phyloP scores from a whole-genome alignment of 2,113 vertebrate species.

The Perccottus glenii region DNA sequence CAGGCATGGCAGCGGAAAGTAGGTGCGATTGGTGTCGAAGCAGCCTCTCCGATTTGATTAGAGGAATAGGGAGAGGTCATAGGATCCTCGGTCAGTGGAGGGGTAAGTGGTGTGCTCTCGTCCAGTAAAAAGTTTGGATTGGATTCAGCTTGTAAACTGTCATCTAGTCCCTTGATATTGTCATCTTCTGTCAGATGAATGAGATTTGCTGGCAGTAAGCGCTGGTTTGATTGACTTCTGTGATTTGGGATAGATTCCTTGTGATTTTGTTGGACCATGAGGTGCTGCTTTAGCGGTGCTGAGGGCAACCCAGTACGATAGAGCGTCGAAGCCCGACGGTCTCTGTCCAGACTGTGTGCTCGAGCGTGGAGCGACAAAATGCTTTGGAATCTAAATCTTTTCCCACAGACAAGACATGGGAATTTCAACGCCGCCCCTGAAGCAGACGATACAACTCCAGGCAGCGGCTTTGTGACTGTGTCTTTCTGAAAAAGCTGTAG shows the following conservation, averaged over 20 bases:
- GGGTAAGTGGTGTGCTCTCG: constrained; percentile 70
- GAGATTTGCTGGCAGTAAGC: constrained; percentile 49
- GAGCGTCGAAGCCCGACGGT: constrained; percentile 73
- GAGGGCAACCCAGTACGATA: constrained; percentile 66
- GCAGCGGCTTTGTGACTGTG: constrained; percentile 56
- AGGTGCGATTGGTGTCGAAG: constrained; percentile 54
- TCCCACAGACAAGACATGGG: constrained; percentile 89
- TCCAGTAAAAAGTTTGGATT: constrained; percentile 67
- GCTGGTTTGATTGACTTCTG: constrained; percentile 56
- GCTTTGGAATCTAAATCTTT: constrained; percentile 92
- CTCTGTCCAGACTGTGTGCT: constrained; percentile 83
- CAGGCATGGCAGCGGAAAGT: constrained; percentile 89
- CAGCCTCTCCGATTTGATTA: constrained; percentile 30
- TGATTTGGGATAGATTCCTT: constrained; percentile 54
- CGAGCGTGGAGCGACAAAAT: constrained; percentile 91
- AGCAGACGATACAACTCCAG: constrained; percentile 58
- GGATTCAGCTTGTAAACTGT: constrained; percentile 58
- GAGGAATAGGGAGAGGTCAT: constrained; percentile 67
- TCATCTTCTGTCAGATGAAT: constrained; percentile 66
- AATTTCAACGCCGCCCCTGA: constrained; percentile 79
- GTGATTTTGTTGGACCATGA: constrained; percentile 74
- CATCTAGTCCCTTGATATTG: constrained; percentile 52
- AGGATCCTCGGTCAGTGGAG: constrained; percentile 77
- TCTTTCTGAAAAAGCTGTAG: constrained; percentile 89
- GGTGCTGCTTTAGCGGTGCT: constrained; percentile 68